Conservation (phyloP, 2,888 invertebrate species). For the Seira ritae region DNA sequence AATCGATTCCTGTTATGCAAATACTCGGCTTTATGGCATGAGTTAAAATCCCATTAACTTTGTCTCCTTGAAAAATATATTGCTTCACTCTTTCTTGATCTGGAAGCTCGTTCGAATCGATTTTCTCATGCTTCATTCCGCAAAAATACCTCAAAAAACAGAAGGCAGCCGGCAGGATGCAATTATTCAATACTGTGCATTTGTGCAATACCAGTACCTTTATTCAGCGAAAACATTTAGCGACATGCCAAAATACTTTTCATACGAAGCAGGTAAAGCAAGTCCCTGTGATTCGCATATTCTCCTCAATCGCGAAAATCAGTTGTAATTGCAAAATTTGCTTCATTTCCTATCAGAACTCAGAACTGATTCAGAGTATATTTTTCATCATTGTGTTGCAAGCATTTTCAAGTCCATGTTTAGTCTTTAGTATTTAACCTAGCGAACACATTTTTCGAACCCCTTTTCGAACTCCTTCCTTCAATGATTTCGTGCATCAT, state of each 20-base stretch:
- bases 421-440: neutral
- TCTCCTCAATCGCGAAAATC: neutral
- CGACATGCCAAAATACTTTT: neutral
- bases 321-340: neutral
- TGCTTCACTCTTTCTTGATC: too few species aligned
- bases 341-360: neutral
- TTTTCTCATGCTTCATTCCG: neutral
- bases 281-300: neutral
- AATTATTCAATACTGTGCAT: neutral
- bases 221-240: neutral
- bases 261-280: neutral
- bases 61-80: too few species aligned
- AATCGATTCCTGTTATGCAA: neutral
- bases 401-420: neutral
- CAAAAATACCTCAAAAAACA: neutral
- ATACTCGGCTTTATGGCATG: too few species aligned
- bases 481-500: too few species aligned
- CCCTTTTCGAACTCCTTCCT: slow-evolving; percentile 9
- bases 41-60: too few species aligned
- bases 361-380: neutral
- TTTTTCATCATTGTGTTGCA: neutral
- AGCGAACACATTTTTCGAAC: neutral
- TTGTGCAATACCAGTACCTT: neutral
- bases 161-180: slow-evolving; percentile 1
- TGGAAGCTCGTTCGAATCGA: too few species aligned